A percentile compares a stretch with the other conserved stretches of the same genome.
Evolutionary conservation across 2,113 vertebrate genomes (phyloP).

Genomic region (Petrocephalus zakoni): DNA sequence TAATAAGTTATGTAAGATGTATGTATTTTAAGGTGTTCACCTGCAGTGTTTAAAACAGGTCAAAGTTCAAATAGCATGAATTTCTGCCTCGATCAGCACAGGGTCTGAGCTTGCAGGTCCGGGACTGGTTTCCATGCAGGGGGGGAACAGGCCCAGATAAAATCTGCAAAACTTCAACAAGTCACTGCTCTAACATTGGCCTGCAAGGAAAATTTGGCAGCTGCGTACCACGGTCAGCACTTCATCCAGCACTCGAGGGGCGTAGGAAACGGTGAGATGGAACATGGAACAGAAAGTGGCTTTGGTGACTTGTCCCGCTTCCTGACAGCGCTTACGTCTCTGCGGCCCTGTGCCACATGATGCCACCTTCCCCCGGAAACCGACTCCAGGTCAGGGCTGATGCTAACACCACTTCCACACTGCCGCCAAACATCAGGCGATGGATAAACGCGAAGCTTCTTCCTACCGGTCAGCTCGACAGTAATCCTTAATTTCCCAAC

Average conservation of each 20-base stretch:
- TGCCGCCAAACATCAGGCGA: background rate
- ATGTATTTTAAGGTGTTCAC: background rate
- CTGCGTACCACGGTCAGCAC: background rate
- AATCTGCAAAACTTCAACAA: background rate
- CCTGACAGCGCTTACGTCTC: background rate
- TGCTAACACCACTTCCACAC: no score
- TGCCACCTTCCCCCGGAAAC: background rate
- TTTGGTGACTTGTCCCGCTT: background rate
- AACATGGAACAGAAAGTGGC: background rate
- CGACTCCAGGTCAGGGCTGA: background rate
- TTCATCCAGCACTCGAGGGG: background rate
- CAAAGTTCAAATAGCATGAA: background rate
- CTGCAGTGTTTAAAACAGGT: background rate
- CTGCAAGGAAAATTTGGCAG: background rate
- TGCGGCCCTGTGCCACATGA: background rate
- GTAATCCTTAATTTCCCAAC: background rate
- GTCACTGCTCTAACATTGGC: background rate
- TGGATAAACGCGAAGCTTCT: background rate
- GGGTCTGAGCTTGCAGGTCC: background rate
- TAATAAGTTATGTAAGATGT: background rate
- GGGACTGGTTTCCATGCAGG: background rate
- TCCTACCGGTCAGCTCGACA: background rate
- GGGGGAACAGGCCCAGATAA: background rate
- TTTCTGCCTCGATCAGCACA: background rate
- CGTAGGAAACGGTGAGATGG: background rate